These are phyloP conservation scores for Diadema setosum DNA, from an alignment of 35 echinoderm and acorn worm genomes.

Conservation along the genomic window DNA sequence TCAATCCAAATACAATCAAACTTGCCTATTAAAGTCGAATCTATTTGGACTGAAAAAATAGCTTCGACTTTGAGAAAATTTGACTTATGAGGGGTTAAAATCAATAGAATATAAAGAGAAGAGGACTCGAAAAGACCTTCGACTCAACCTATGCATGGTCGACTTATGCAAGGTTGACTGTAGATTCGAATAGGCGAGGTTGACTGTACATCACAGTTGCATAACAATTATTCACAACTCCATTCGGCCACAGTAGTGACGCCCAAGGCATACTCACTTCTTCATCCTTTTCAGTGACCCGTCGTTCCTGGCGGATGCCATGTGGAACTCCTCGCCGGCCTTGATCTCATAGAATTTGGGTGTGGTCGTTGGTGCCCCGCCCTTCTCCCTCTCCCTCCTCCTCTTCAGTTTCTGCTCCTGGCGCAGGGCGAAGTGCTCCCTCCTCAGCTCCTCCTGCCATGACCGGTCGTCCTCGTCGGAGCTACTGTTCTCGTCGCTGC, in stretches of 20 bases:
- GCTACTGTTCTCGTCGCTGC: constrained; percentile 66
- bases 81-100: no score
- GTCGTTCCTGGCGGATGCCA: neutral
- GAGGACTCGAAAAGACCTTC: no score
- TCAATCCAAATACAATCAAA: neutral
- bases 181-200: neutral
- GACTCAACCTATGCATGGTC: no score
- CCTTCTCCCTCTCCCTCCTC: neutral
- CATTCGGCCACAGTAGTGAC: no score
- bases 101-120: no score
- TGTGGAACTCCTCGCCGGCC: constrained; percentile 58
- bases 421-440: constrained; percentile 53
- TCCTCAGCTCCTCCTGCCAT: constrained; percentile 76
- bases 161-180: no score
- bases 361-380: neutral
- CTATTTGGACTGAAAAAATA: no score
- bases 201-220: neutral
- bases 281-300: constrained; percentile 29
- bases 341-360: constrained; percentile 89
- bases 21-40: no score
- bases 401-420: constrained; percentile 35
- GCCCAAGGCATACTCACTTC: neutral
- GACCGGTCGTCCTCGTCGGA: constrained; percentile 77
- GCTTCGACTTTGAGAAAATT: no score
- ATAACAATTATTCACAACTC: no score